Base-by-base conservation (phyloP, 1,140 invertebrate species). In the Ips typographus region DNA sequence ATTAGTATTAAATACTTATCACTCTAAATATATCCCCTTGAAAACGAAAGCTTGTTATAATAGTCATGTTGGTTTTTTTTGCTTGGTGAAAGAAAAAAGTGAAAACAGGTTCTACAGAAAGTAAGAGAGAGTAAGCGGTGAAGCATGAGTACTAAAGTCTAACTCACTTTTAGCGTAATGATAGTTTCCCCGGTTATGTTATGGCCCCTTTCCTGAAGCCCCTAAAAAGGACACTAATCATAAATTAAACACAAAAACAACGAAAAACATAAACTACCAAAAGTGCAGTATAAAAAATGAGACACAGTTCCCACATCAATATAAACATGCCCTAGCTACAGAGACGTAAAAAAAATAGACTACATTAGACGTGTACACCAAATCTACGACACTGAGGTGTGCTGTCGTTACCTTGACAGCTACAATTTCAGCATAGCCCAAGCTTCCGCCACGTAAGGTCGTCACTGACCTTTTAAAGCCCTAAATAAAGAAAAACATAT, bases 391-490 rank as follows among this genome's bases (percentile, higher is more conserved):
- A 55, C 47, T 6, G 36, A 62, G 41, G 42, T 22, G 22, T 68
- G 68, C n/a, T 58, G 60, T 40, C 47, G 40, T 84, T 86, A 96
- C 94, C 94, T 96, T 96, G 74, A 96, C 91, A 80, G 94, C 94
- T 83, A 96, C 94, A 84, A 96, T 94, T 88, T 96, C 94, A 72
- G 94, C 94, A 83, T 92, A 94, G 78, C 92, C 92, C 79, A 94
- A 85, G 71, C 91, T 91, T 75, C 92, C 92, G 78, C 92, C 91
- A 79, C 91, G 86, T 76, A 94, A 85, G 73, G 91, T 93, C 75
- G 93, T 95, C 84, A 96, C 93, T 74, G 94, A 95, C 83, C 94
- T 87, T 86, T 96, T 96, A 84, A 95, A 88, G 80, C 93, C 93
- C 88, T 89, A 85, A 60, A 80, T 64, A 44, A 56, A 62, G 22